Evolutionary conservation across 2,888 invertebrate species (phyloP).

Genomic region (Elysia crispata): DNA sequence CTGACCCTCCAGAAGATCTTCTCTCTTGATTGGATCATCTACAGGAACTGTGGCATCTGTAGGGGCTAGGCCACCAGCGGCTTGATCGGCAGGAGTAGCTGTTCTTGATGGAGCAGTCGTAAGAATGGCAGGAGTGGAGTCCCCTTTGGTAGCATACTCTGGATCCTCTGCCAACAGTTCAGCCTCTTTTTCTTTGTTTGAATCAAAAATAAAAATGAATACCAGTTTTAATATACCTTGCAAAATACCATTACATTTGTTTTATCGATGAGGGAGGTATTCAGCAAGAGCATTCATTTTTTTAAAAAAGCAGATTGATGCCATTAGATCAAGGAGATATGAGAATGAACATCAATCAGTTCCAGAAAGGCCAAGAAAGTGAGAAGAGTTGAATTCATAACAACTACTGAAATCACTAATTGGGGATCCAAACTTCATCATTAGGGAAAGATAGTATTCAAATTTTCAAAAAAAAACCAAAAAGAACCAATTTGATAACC

Average conservation of each 20-base stretch:
- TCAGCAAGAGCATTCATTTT: too few relatives aligned
- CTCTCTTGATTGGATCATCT: conserved; percentile 39
- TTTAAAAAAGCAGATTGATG: too few relatives aligned
- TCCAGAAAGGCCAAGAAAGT: too few relatives aligned
- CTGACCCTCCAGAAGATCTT: conserved; percentile 49
- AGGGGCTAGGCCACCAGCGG: not conserved
- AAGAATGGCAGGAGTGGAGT: conserved; percentile 32
- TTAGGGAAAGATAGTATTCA: not conserved
- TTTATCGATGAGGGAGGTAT: too few relatives aligned
- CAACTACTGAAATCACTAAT: too few relatives aligned
- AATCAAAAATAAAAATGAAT: not conserved
- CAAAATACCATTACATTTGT: too few relatives aligned
- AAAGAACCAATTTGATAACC: not conserved
- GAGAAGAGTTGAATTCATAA: too few relatives aligned
- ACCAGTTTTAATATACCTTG: too few relatives aligned
- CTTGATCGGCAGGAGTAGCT: conserved; percentile 10
- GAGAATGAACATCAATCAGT: too few relatives aligned
- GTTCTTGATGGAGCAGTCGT: conserved; percentile 41
- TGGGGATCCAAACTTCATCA: not conserved
- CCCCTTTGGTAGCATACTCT: not conserved
- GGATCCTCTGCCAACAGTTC: not conserved
- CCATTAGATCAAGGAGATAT: too few relatives aligned
- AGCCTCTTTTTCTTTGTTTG: conserved; percentile 34
- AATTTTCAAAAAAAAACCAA: conserved; percentile 38
- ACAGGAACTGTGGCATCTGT: not conserved